These are phyloP conservation scores for Melanostoma mellinum DNA, from an alignment of 2,888 invertebrate species.

Conservation along the genomic window DNA sequence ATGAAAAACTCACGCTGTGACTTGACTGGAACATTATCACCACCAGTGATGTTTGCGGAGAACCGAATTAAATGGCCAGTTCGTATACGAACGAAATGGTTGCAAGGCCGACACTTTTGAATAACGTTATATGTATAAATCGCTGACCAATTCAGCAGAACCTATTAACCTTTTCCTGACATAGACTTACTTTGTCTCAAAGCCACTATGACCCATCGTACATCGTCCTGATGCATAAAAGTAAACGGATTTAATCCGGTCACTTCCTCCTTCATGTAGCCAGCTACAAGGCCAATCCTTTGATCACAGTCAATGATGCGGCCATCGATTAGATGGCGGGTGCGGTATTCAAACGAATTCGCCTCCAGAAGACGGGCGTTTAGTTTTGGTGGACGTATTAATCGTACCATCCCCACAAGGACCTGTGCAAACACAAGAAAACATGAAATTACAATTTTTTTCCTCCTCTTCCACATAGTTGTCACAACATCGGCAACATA, in stretches of 20 bases:
- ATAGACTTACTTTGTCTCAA: conserved; percentile 89
- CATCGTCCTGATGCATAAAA: conserved; percentile 95
- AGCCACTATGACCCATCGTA: conserved; percentile 93
- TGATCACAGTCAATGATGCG: conserved; percentile 95
- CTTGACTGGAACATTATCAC: no score
- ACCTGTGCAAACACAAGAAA: conserved; percentile 79
- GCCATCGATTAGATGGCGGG: conserved; percentile 94
- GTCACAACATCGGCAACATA: neutral
- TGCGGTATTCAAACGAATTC: conserved; percentile 92
- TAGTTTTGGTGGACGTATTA: conserved; percentile 88
- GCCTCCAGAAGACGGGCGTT: conserved; percentile 86
- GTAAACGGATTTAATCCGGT: conserved; percentile 93
- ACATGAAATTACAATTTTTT: neutral
- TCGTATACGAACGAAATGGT: no score
- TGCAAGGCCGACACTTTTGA: no score
- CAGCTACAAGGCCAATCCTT: conserved; percentile 93
- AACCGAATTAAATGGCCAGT: no score
- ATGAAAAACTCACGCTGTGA: no score
- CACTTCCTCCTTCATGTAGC: conserved; percentile 94
- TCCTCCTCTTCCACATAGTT: neutral
- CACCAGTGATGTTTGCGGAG: no score
- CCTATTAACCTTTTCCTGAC: no score
- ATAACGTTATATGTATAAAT: no score
- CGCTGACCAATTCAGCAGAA: no score
- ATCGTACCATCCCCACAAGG: conserved; percentile 89